Conservation (phyloP, 2,113 vertebrate genomes). For the human (Homo sapiens) region DNA sequence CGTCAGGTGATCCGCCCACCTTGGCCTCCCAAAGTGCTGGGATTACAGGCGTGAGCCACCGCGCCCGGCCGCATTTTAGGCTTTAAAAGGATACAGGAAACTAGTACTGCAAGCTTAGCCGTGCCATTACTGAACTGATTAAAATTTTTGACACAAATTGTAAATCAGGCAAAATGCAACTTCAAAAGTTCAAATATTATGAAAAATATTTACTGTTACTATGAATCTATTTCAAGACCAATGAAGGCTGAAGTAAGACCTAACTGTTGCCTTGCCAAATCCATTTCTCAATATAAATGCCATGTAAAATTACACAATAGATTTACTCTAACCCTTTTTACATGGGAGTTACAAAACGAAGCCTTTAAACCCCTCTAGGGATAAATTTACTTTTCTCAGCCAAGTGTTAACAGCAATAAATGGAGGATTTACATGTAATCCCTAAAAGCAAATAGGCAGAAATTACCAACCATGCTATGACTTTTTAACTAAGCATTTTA, state of each 20-base stretch:
- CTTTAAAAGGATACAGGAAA: background rate
- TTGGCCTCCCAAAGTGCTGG: no score
- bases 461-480: slow-evolving; percentile 19
- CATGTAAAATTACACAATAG: slow-evolving; percentile 46
- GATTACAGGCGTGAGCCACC: no score
- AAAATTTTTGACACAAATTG: slow-evolving; percentile 9
- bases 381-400: slow-evolving; percentile 49
- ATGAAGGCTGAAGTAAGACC: slow-evolving; percentile 14
- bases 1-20: no score
- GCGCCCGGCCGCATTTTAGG: background rate
- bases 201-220: background rate
- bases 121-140: background rate
- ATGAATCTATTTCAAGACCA: slow-evolving; percentile 35
- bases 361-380: slow-evolving; percentile 34
- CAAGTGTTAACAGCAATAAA: slow-evolving; percentile 59
- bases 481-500: slow-evolving; percentile 53
- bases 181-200: slow-evolving; percentile 12
- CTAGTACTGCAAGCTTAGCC: background rate
- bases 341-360: slow-evolving; percentile 36
- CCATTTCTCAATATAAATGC: slow-evolving; percentile 45
- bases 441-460: slow-evolving; percentile 22
- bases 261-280: slow-evolving; percentile 40
- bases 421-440: slow-evolving; percentile 48
- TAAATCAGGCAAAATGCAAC: background rate
- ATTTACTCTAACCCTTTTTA: slow-evolving; percentile 26